Conservation (phyloP, 1,140 invertebrate genomes). For the Pararge aegeria region DNA sequence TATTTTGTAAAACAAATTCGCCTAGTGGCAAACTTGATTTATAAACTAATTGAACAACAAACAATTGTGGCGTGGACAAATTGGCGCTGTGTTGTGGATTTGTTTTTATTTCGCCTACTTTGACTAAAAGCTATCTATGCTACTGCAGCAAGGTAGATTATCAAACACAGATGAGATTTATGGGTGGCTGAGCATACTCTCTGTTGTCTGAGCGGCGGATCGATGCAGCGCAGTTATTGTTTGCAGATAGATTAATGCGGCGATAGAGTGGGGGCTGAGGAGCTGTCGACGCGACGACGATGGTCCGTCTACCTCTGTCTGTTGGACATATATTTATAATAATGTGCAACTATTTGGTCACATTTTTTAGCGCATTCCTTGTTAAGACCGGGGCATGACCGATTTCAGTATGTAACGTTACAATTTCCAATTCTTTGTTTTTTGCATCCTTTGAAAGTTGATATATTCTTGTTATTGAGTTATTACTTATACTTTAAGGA, state of each 20-base stretch:
- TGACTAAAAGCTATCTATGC: background rate
- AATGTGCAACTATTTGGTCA: background rate
- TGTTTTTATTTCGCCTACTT: background rate
- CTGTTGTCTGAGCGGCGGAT: constrained; percentile 6
- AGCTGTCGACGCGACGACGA: background rate
- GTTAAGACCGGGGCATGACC: too few relatives aligned
- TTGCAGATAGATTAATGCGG: constrained; percentile 8
- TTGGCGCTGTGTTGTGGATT: too few relatives aligned
- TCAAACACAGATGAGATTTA: constrained; percentile 6
- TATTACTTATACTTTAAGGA: too few relatives aligned
- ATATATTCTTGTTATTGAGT: too few relatives aligned
- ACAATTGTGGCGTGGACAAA: too few relatives aligned
- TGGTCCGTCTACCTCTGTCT: background rate
- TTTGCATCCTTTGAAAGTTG: too few relatives aligned
- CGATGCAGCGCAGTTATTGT: constrained; percentile 5
- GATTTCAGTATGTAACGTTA: too few relatives aligned
- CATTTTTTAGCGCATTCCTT: too few relatives aligned
- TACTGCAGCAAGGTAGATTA: constrained; percentile 3
- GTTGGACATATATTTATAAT: background rate
- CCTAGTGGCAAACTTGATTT: too few relatives aligned
- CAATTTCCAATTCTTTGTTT: too few relatives aligned
- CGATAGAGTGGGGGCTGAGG: background rate
- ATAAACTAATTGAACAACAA: too few relatives aligned
- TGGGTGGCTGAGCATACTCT: constrained; percentile 6
- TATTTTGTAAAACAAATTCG: too few relatives aligned